Evolutionary conservation across 1,140 invertebrate species (phyloP).

Genomic region (Heliothis virescens): DNA sequence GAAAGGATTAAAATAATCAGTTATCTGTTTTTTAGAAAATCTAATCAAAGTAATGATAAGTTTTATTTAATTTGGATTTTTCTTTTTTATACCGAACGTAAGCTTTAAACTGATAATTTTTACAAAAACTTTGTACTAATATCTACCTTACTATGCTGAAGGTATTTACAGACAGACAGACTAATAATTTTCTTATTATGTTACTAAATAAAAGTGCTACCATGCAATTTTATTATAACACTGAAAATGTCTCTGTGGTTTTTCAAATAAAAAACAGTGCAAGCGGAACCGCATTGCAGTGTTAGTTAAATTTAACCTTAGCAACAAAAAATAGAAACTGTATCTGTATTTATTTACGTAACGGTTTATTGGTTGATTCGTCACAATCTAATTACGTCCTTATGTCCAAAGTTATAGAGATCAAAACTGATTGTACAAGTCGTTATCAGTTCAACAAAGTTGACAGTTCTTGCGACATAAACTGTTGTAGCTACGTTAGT

Average conservation of each 20-base stretch:
- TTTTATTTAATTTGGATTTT: too few species aligned
- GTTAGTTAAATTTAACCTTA: slow-evolving; percentile 33
- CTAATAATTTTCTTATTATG: too few species aligned
- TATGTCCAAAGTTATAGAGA: background rate
- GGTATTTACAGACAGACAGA: too few species aligned
- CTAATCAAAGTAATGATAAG: too few species aligned
- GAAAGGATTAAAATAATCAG: too few species aligned
- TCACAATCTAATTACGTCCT: background rate
- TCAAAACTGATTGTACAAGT: background rate
- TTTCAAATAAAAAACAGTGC: background rate
- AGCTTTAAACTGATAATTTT: too few species aligned
- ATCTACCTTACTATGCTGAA: too few species aligned
- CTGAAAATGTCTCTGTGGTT: background rate
- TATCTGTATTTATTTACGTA: background rate
- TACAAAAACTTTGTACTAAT: too few species aligned
- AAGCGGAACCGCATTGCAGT: slow-evolving; percentile 1
- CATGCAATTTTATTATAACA: too few species aligned
- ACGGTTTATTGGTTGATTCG: background rate
- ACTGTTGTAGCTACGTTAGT: background rate
- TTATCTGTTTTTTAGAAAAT: too few species aligned
- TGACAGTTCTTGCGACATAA: background rate
- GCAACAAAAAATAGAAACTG: slow-evolving; percentile 36
- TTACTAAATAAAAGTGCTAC: too few species aligned
- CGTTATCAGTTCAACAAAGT: slow-evolving; percentile 2
- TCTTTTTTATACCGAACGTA: too few species aligned